A percentile compares a stretch with the other conserved stretches of the same genome.
phyloP scores from a whole-genome alignment of 35 echinoderm and acorn worm genomes.

The Lytechinus variegatus region DNA sequence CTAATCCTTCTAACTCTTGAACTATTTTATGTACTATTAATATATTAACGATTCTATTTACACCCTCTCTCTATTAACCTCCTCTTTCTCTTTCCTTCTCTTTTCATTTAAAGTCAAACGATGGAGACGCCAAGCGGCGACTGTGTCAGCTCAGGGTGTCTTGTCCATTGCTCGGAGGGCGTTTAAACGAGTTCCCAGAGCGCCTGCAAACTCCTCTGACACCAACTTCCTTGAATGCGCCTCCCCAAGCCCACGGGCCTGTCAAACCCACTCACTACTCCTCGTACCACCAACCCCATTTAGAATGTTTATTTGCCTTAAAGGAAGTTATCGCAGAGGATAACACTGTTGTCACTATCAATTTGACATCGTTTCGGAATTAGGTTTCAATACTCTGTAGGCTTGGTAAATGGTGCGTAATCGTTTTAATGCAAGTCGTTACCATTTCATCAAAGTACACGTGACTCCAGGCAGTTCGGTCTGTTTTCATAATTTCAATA shows the following conservation, averaged over 20 bases:
- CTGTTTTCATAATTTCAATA: not conserved
- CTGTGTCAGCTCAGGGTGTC: not conserved
- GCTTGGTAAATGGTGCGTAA: not conserved
- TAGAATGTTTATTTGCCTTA: constrained; percentile 3
- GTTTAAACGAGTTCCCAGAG: not conserved
- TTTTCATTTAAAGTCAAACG: too few species aligned
- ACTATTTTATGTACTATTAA: too few species aligned
- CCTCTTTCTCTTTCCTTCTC: too few species aligned
- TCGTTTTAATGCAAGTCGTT: constrained; percentile 1
- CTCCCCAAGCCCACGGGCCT: not conserved
- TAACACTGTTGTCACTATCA: constrained; percentile 7
- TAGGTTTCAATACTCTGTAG: not conserved
- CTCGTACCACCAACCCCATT: not conserved
- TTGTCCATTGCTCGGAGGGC: not conserved
- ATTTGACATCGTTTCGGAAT: constrained; percentile 11
- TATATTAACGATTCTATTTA: too few species aligned
- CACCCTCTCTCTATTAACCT: too few species aligned
- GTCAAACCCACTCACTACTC: not conserved
- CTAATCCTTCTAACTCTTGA: too few species aligned
- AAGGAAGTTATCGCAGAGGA: constrained; percentile 11
- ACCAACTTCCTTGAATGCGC: not conserved
- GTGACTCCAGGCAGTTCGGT: not conserved
- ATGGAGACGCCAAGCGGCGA: not conserved
- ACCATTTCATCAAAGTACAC: not conserved
- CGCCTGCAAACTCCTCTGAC: not conserved